Evolutionary conservation across 2,797 vertebrate species (phyloP), one percentile per base, ranked within the genome.

Genomic region (Acanthurus tractus): DNA sequence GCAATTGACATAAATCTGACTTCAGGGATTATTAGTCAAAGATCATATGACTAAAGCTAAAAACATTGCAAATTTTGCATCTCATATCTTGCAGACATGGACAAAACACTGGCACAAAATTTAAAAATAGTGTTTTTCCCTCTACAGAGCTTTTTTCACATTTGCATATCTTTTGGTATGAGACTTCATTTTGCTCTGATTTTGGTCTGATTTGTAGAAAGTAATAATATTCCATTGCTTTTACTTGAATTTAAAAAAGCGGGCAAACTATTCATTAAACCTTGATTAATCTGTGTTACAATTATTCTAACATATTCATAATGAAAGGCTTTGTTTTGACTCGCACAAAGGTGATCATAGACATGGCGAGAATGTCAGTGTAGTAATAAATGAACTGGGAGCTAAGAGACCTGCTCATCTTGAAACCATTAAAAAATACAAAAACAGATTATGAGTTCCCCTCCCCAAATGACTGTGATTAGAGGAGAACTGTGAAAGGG

Each of bases 301-400:
- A 86, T 91, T 86, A 86, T 81, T 85, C 76, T 58, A 87, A 79
- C 72, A 87, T 74, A 84, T 86, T 89, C 75, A 85, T 89, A 76
- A 88, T 79, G 61, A 82, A 82, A 84, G 29, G 15, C 58, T 82
- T 89, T 92, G 84, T 89, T 91, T 92, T 88, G 87, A 91, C 81
- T 80, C 61, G 72, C 67, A 67, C 59, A 63, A 74, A 87, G 79
- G 82, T 89, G 84, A 92, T 88, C 76, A 76, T 4, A 74, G 86
- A 86, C 79, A 79, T 63, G 64, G 74, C 68, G 76, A 82, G 64
- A 87, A 85, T 83, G 88, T 86, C 83, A 90, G 72, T 72, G 72
- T 57, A 70, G 66, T 79, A 82, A 89, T 82, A 87, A 86, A 86
- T 78, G 52, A 88, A 86, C 73, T 68, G 64, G 68, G 76, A 82